Conservation (phyloP, 2,113 vertebrate species). For the Ginglymostoma cirratum region DNA sequence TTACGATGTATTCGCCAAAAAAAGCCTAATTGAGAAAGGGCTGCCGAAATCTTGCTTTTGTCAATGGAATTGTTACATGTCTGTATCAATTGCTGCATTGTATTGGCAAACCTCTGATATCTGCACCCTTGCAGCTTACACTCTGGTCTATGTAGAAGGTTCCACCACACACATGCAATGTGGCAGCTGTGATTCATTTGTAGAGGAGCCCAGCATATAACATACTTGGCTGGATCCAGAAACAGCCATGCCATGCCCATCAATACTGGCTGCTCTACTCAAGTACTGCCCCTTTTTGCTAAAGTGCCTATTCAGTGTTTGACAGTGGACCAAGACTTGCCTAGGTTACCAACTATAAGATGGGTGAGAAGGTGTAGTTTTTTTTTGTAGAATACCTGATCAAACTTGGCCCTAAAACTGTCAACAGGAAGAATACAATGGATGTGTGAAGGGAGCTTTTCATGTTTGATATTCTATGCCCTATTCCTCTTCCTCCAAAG, state of each 20-base stretch:
- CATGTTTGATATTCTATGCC: not conserved
- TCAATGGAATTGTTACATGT: not conserved
- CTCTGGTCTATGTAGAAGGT: not conserved
- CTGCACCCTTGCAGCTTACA: not conserved
- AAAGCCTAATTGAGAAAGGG: not conserved
- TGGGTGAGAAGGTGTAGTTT: not conserved
- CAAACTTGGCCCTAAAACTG: not conserved
- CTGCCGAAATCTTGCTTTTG: not conserved
- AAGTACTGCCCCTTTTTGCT: not conserved
- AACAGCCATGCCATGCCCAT: not conserved
- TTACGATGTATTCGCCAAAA: not conserved
- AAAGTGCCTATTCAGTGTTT: too few species aligned
- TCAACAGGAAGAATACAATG: not conserved
- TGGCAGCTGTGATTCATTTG: not conserved
- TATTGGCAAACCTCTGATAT: not conserved
- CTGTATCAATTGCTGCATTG: not conserved
- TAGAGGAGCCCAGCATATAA: not conserved
- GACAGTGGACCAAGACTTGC: not conserved
- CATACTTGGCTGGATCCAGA: too few species aligned
- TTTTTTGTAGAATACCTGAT: not conserved
- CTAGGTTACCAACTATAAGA: not conserved
- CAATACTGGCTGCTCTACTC: not conserved
- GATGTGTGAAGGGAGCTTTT: not conserved
- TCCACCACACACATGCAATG: not conserved
- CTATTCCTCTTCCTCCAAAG: not conserved